Evolutionary conservation across 2,888 invertebrate species (phyloP).

Genomic region (Reticulitermes lucifugus): DNA sequence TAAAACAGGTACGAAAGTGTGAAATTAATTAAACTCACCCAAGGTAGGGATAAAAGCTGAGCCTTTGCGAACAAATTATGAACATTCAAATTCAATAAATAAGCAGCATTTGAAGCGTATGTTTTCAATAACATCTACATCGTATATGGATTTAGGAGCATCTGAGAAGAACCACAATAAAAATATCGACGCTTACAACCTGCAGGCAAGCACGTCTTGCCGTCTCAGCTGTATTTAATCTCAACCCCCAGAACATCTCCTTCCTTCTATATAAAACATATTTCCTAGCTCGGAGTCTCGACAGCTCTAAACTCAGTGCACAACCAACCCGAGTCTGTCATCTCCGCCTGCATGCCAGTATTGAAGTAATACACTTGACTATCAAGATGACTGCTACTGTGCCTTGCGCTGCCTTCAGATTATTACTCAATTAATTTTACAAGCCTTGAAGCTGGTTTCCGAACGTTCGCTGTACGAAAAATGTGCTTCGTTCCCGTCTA

Average conservation of each 20-base stretch:
- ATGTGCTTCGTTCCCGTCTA: not conserved
- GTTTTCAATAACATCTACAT: no score
- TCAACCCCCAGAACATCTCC: not conserved
- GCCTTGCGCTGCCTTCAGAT: not conserved
- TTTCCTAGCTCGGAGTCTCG: not conserved
- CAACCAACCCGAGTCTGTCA: not conserved
- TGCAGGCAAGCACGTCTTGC: not conserved
- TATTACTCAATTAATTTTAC: conserved; percentile 34
- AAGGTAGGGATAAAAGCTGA: no score
- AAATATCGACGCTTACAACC: no score
- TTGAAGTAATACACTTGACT: not conserved
- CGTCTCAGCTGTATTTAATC: not conserved
- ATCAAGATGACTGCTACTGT: not conserved
- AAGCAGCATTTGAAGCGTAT: no score
- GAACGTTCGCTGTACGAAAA: not conserved
- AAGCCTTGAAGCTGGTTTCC: conserved; percentile 26
- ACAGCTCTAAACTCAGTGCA: not conserved
- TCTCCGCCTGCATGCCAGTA: not conserved
- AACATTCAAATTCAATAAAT: no score
- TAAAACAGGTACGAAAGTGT: no score
- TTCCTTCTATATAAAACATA: conserved; percentile 21
- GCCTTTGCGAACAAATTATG: no score
- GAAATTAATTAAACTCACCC: no score
- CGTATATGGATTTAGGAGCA: no score
- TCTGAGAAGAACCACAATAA: no score